A percentile compares a stretch with the other conserved stretches of the same genome.
phyloP scores from a whole-genome alignment of 2,113 vertebrate species.

The Colaptes auratus region DNA sequence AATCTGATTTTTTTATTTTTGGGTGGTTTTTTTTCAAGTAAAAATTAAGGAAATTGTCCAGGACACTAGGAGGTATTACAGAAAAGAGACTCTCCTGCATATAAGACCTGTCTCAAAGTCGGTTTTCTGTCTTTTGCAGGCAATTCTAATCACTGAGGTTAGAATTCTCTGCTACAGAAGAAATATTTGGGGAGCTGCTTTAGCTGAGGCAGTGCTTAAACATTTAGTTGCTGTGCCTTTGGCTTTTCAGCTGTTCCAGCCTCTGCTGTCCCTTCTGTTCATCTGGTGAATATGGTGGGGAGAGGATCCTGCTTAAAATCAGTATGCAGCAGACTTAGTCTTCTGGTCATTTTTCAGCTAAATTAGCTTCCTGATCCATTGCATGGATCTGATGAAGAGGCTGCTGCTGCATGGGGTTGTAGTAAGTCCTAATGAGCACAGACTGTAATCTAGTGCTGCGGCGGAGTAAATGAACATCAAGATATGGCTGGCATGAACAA shows the following conservation, averaged over 20 bases:
- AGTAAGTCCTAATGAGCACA: not conserved
- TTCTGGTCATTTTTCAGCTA: not conserved
- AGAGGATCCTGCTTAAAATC: not conserved
- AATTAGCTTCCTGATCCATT: not conserved
- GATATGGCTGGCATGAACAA: not conserved
- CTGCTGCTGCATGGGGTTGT: not conserved
- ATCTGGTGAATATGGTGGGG: not conserved
- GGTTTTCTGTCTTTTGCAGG: not conserved
- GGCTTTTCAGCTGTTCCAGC: not conserved
- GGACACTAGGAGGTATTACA: not conserved
- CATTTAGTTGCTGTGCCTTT: not conserved
- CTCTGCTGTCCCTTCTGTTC: not conserved
- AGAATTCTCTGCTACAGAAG: not conserved
- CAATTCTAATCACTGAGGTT: not conserved
- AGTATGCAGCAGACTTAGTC: accelerated
- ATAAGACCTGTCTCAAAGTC: not conserved
- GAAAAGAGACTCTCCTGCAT: not conserved
- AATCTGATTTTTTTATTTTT: not conserved
- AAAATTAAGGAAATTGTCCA: not conserved
- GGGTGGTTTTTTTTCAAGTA: not conserved
- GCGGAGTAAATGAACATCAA: not conserved
- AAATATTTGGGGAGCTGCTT: not conserved
- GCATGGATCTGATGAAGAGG: not conserved
- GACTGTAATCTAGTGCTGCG: not conserved
- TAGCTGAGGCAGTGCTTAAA: not conserved